Percentiles rank a stretch among this genome's conserved stretches.
phyloP scores from a whole-genome alignment of 2,888 invertebrate genomes.

The Hybos culiciformis region DNA sequence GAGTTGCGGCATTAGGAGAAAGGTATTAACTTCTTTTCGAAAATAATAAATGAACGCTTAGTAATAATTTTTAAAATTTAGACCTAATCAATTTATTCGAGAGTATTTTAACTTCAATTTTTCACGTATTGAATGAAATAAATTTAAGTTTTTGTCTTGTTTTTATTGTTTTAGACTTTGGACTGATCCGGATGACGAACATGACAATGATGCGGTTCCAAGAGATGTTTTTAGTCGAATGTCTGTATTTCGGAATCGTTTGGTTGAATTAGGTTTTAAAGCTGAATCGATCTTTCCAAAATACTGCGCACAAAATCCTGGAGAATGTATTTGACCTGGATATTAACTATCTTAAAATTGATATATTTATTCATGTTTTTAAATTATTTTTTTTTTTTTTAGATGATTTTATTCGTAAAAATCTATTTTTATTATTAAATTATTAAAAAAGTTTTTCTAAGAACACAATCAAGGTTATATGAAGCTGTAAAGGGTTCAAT shows the following conservation, averaged over 20 bases:
- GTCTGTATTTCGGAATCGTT: constrained; percentile 34
- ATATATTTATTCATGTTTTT: neutral
- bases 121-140: neutral
- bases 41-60: neutral
- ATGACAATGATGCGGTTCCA: constrained; percentile 31
- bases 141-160: neutral
- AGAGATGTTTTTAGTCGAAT: constrained; percentile 34
- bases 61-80: neutral
- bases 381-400: too few relatives aligned
- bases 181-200: constrained; percentile 35
- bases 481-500: too few relatives aligned
- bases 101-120: neutral
- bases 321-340: constrained; percentile 36
- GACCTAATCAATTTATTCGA: neutral
- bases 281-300: constrained; percentile 36
- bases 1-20: constrained; percentile 69
- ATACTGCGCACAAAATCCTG: constrained; percentile 36
- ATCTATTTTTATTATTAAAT: too few relatives aligned
- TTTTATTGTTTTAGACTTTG: constrained; percentile 23
- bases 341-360: constrained; percentile 16
- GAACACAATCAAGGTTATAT: too few relatives aligned
- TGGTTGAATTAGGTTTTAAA: constrained; percentile 33
- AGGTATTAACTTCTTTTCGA: constrained; percentile 30
- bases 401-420: too few relatives aligned
- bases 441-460: too few relatives aligned